These are phyloP conservation scores for Prolemur simus DNA, from an alignment of 2,113 vertebrate species.

Conservation along the genomic window DNA sequence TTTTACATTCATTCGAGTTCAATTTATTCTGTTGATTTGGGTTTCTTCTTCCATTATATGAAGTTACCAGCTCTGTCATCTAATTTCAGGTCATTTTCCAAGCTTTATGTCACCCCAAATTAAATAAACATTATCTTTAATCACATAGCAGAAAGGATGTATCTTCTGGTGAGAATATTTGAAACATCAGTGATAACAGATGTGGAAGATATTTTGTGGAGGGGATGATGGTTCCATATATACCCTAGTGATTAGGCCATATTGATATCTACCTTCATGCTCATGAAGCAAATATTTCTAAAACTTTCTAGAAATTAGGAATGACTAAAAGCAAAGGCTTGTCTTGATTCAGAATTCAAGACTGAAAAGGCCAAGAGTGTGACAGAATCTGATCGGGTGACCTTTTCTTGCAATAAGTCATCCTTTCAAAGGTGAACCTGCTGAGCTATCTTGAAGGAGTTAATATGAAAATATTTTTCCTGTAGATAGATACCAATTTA, in stretches of 20 bases:
- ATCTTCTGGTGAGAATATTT: background rate
- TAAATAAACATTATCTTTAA: background rate
- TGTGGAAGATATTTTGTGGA: background rate
- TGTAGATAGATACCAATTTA: background rate
- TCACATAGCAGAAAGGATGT: background rate
- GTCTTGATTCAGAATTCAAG: conserved; percentile 1
- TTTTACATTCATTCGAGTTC: background rate
- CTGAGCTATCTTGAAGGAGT: background rate
- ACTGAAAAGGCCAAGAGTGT: conserved; percentile 25
- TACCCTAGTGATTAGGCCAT: background rate
- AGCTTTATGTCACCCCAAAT: background rate
- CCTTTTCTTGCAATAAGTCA: conserved; percentile 13
- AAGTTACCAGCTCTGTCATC: background rate
- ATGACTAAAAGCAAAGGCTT: background rate
- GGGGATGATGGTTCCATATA: background rate
- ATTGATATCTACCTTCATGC: background rate
- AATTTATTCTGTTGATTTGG: background rate
- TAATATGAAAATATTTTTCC: conserved; percentile 12
- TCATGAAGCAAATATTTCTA: background rate
- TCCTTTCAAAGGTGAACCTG: conserved; percentile 37
- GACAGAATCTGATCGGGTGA: background rate
- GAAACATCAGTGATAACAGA: background rate
- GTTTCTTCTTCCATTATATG: background rate
- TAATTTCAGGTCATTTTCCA: background rate
- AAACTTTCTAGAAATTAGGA: background rate